These are phyloP conservation scores for Zootoca vivipara DNA, from an alignment of 2,113 vertebrate genomes.

Conservation along the genomic window DNA sequence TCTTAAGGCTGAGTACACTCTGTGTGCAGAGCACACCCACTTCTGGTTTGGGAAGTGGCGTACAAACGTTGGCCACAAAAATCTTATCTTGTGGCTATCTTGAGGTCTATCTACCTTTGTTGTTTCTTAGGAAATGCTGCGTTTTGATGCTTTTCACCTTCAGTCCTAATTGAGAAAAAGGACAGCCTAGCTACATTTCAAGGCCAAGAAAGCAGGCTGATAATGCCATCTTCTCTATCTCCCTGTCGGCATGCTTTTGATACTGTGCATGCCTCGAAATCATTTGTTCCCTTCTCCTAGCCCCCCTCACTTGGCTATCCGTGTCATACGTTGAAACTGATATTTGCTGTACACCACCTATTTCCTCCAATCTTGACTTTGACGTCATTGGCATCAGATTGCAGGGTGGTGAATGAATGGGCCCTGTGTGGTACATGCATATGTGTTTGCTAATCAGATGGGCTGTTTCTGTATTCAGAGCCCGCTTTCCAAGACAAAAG, in stretches of 20 bases:
- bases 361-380: slow-evolving; percentile 50
- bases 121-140: too few species aligned
- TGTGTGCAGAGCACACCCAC: too few species aligned
- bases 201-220: slow-evolving; percentile 1
- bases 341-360: slow-evolving; percentile 27
- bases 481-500: background rate
- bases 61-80: too few species aligned
- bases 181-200: too few species aligned
- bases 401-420: slow-evolving; percentile 39
- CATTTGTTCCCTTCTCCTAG: slow-evolving; percentile 4
- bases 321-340: background rate
- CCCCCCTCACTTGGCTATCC: slow-evolving; percentile 8
- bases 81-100: too few species aligned
- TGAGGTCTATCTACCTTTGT: too few species aligned
- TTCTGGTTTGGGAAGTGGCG: too few species aligned
- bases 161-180: too few species aligned
- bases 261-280: slow-evolving; percentile 51
- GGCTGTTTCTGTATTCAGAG: slow-evolving; percentile 13
- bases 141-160: too few species aligned
- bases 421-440: background rate
- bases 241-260: slow-evolving; percentile 29
- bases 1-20: too few species aligned
- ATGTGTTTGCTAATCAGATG: slow-evolving; percentile 11
- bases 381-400: slow-evolving; percentile 20
- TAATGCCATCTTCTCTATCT: slow-evolving; percentile 15